phyloP scores from a whole-genome alignment of 2,113 vertebrate genomes.

The Lycaon pictus region DNA sequence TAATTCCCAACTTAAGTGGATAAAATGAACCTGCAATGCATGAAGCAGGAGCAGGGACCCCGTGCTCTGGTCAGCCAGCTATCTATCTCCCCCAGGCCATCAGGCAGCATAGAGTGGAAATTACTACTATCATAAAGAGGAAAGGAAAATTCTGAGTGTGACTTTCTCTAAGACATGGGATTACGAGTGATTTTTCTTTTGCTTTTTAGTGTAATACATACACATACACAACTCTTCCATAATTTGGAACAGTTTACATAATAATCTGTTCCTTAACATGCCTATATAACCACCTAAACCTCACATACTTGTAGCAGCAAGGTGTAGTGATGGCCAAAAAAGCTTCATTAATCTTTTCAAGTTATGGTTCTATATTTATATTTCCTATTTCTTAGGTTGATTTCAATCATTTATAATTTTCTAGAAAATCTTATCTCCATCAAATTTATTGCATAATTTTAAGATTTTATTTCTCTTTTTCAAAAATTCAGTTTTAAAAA shows the following conservation, averaged over 20 bases:
- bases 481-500: neutral
- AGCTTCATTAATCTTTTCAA: neutral
- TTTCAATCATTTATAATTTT: neutral
- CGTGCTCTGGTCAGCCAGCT: neutral
- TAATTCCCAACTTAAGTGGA: neutral
- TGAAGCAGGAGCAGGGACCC: neutral
- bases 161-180: neutral
- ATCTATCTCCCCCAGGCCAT: neutral
- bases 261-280: neutral
- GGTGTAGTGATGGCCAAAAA: neutral
- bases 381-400: neutral
- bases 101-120: neutral
- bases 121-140: neutral
- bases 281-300: neutral
- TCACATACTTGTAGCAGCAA: neutral
- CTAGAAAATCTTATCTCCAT: neutral
- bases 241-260: neutral
- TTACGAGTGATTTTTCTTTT: neutral
- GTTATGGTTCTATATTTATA: neutral
- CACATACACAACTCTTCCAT: neutral
- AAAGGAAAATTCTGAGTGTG: neutral
- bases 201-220: neutral
- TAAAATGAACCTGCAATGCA: neutral
- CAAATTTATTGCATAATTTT: neutral
- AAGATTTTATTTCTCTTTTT: neutral